Conservation (phyloP, 2,888 invertebrate species). For the Drosophila helvetica region DNA sequence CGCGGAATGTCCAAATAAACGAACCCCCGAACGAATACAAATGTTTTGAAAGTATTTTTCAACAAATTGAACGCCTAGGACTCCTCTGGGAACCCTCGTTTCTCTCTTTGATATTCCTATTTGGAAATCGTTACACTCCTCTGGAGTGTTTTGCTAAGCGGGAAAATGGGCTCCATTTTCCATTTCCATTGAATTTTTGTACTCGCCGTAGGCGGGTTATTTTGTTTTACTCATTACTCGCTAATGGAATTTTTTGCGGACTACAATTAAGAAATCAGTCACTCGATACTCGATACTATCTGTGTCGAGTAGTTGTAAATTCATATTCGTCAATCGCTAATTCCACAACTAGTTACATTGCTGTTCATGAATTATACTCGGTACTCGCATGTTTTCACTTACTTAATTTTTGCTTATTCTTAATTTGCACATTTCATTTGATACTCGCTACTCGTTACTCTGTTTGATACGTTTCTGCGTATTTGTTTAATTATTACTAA, state of each 20-base stretch:
- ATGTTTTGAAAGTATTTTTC: conserved; percentile 31
- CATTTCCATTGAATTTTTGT: not conserved
- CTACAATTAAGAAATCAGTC: not conserved
- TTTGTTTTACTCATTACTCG: not conserved
- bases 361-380: not conserved
- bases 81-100: not conserved
- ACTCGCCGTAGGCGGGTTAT: not conserved
- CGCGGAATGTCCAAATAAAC: conserved; percentile 35
- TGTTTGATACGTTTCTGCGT: too few relatives aligned
- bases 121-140: not conserved
- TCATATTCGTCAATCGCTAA: too few relatives aligned
- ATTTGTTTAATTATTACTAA: not conserved
- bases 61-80: conserved; percentile 13
- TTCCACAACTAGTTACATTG: too few relatives aligned
- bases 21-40: conserved; percentile 25
- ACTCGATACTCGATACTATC: not conserved
- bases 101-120: not conserved
- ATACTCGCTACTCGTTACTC: too few relatives aligned
- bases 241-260: not conserved
- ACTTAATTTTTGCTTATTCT: not conserved
- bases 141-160: not conserved
- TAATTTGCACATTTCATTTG: too few relatives aligned
- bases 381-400: too few relatives aligned
- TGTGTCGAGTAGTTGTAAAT: too few relatives aligned
- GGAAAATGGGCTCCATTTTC: not conserved